Conservation (phyloP, 2,888 invertebrate species). For the Ormyrus labotus region DNA sequence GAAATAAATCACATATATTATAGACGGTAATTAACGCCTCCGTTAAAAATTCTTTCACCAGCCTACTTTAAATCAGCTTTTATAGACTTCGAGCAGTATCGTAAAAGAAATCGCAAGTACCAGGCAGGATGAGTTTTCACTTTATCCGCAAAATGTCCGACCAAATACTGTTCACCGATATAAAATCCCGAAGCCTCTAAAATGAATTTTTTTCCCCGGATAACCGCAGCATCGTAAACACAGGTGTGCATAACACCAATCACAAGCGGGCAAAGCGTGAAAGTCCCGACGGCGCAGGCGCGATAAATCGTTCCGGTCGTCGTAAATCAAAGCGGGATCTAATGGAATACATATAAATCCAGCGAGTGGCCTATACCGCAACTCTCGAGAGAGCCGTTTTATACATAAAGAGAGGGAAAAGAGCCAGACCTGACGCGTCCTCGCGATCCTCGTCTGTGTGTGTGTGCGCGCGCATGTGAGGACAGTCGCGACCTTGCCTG, state of each 20-base stretch:
- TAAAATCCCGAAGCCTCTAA: too few species aligned
- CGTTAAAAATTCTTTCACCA: too few species aligned
- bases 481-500: conserved; percentile 26
- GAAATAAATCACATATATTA: too few species aligned
- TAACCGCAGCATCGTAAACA: not conserved
- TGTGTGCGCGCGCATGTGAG: not conserved
- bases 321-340: conserved; percentile 56
- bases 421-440: conserved; percentile 3
- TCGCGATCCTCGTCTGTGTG: not conserved
- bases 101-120: too few species aligned
- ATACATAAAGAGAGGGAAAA: conserved; percentile 9
- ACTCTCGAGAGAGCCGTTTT: not conserved
- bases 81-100: too few species aligned
- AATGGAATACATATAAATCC: conserved; percentile 51
- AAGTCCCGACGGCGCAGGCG: conserved; percentile 37
- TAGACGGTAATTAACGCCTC: too few species aligned
- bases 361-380: not conserved
- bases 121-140: too few species aligned
- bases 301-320: conserved; percentile 51
- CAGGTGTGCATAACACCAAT: not conserved
- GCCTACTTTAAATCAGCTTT: too few species aligned
- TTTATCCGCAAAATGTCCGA: too few species aligned
- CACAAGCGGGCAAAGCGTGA: conserved; percentile 9
- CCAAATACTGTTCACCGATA: too few species aligned
- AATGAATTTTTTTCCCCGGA: not conserved